Conservation (phyloP, 1,140 invertebrate species). For the Harlomillsia oculata region DNA sequence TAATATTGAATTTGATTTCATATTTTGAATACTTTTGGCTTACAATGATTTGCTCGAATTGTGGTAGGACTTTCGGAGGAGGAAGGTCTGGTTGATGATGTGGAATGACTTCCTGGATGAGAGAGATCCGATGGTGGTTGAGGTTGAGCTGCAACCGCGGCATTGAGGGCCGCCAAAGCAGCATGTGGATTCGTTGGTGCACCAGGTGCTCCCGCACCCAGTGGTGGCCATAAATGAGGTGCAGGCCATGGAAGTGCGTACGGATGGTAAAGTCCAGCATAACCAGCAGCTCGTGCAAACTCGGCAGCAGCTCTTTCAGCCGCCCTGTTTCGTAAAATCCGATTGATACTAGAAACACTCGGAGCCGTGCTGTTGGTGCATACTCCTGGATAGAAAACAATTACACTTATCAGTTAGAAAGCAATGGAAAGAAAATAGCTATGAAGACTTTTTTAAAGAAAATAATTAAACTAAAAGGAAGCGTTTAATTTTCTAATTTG, state of each 20-base stretch:
- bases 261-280: slow-evolving; percentile 59
- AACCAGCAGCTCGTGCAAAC: slow-evolving; percentile 79
- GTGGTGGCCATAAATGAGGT: slow-evolving; percentile 36
- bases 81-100: slow-evolving; percentile 32
- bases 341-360: slow-evolving; percentile 84
- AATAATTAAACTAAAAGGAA: too few relatives aligned
- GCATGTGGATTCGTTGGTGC: slow-evolving; percentile 11
- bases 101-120: slow-evolving; percentile 34
- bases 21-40: too few relatives aligned
- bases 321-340: slow-evolving; percentile 79
- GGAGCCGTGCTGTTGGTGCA: slow-evolving; percentile 79
- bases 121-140: slow-evolving; percentile 36
- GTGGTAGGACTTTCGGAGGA: slow-evolving; percentile 35
- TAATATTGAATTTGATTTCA: too few relatives aligned
- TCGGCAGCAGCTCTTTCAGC: slow-evolving; percentile 87
- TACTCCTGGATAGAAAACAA: slow-evolving; percentile 51
- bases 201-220: not conserved
- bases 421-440: not conserved
- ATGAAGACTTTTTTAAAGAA: too few relatives aligned
- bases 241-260: slow-evolving; percentile 40
- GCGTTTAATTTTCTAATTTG: too few relatives aligned
- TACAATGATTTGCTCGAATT: slow-evolving; percentile 29
- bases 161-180: slow-evolving; percentile 28
- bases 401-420: not conserved
- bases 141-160: slow-evolving; percentile 11